Conservation (phyloP, 1,140 invertebrate genomes). For the Trachymyrmex cornetzi region DNA sequence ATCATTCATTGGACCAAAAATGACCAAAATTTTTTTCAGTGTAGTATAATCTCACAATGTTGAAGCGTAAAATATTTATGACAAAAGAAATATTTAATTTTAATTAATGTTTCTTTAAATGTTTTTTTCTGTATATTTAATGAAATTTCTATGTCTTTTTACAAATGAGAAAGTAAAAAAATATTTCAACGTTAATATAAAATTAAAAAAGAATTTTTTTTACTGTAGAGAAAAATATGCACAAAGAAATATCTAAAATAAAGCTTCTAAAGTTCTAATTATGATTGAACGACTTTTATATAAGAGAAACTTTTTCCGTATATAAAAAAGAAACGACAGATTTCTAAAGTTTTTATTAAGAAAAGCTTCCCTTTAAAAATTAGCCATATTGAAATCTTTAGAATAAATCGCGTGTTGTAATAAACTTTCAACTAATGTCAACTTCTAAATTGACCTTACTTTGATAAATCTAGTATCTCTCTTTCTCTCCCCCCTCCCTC, state of each 20-base stretch:
- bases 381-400: neutral
- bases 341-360: neutral
- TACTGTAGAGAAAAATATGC: neutral
- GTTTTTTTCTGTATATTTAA: neutral
- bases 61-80: neutral
- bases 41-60: neutral
- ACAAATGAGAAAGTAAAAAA: neutral
- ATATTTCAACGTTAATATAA: neutral
- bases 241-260: neutral
- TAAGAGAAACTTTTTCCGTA: neutral
- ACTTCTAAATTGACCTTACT: slow-evolving; percentile 6
- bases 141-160: neutral
- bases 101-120: neutral
- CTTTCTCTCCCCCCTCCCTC: too few species aligned
- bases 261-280: slow-evolving; percentile 6
- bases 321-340: neutral
- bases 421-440: neutral
- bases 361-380: neutral
- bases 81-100: neutral
- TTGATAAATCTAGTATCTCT: neutral
- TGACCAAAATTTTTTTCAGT: too few species aligned
- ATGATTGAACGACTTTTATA: neutral
- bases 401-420: neutral
- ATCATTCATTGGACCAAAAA: too few species aligned
- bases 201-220: neutral